These are phyloP conservation scores for Archivesica marissinica DNA, from an alignment of 1,140 invertebrate genomes.

Conservation along the genomic window DNA sequence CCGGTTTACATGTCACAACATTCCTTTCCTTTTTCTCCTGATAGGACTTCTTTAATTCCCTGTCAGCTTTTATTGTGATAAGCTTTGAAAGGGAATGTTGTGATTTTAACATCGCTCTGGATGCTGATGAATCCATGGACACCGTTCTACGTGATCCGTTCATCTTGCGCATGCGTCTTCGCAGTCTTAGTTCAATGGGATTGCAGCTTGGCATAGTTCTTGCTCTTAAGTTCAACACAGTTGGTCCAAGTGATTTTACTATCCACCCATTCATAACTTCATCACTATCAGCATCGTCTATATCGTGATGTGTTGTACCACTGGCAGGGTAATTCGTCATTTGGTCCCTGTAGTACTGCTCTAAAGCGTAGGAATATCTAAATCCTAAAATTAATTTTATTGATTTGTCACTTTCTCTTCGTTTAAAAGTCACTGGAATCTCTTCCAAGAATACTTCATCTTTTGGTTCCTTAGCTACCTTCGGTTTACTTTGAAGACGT, in stretches of 20 bases:
- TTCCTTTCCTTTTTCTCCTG: not conserved
- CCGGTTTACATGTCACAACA: not conserved
- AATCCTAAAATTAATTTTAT: conserved; percentile 51
- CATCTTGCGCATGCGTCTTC: conserved; percentile 28
- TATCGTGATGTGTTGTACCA: not conserved
- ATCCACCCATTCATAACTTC: conserved; percentile 49
- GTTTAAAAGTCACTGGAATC: conserved; percentile 6
- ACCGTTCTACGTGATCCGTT: not conserved
- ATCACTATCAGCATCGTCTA: not conserved
- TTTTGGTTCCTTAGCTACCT: not conserved
- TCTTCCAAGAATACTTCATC: conserved; percentile 18
- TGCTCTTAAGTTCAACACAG: conserved; percentile 27
- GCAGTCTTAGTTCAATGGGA: conserved; percentile 50
- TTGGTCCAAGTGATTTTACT: conserved; percentile 45
- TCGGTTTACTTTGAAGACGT: conserved; percentile 9
- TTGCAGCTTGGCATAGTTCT: conserved; percentile 55
- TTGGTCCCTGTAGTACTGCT: conserved; percentile 45
- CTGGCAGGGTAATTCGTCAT: not conserved
- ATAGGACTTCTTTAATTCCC: not conserved
- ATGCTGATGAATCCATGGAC: not conserved
- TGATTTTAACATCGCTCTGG: conserved; percentile 24
- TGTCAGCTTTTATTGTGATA: conserved; percentile 6
- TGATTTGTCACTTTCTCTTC: conserved; percentile 15
- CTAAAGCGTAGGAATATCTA: conserved; percentile 53
- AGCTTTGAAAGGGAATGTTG: conserved; percentile 10